A percentile compares a stretch with the other conserved stretches of the same genome.
These are phyloP conservation scores for Myotis daubentonii DNA, from an alignment of 2,797 vertebrate species.

Conservation along the genomic window DNA sequence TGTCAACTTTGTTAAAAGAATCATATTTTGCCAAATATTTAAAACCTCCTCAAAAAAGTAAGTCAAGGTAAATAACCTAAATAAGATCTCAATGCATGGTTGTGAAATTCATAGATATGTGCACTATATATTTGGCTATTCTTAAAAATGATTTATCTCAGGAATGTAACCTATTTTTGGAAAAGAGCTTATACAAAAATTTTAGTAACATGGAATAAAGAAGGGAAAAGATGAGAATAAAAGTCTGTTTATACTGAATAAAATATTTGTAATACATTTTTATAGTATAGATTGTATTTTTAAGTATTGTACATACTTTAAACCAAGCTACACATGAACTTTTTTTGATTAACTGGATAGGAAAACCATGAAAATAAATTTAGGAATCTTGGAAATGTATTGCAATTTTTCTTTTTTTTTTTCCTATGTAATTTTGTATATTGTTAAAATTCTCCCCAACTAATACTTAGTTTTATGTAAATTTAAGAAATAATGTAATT, in stretches of 20 bases:
- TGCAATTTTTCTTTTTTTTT: neutral
- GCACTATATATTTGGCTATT: neutral
- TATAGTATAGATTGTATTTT: neutral
- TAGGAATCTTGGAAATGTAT: neutral
- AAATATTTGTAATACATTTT: constrained; percentile 27
- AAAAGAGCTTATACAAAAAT: neutral
- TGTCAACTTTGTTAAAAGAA: constrained; percentile 70
- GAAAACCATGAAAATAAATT: neutral
- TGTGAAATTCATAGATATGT: constrained; percentile 45
- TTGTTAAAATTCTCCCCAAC: constrained; percentile 1
- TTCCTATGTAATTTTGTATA: neutral
- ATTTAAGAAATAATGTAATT: neutral
- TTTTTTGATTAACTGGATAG: constrained; percentile 14
- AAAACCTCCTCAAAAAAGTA: constrained; percentile 22
- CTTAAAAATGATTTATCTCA: constrained; percentile 7
- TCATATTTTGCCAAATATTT: constrained; percentile 69
- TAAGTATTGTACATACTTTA: neutral
- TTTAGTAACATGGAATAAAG: neutral
- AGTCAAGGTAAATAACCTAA: constrained; percentile 56
- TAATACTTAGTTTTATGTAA: constrained; percentile 16
- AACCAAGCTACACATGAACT: neutral
- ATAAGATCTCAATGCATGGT: constrained; percentile 10
- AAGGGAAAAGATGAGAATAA: neutral
- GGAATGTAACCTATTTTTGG: neutral
- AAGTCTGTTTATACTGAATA: neutral